These are phyloP conservation scores for Trisateles emortualis DNA, from an alignment of 2,888 invertebrate genomes.

Conservation along the genomic window DNA sequence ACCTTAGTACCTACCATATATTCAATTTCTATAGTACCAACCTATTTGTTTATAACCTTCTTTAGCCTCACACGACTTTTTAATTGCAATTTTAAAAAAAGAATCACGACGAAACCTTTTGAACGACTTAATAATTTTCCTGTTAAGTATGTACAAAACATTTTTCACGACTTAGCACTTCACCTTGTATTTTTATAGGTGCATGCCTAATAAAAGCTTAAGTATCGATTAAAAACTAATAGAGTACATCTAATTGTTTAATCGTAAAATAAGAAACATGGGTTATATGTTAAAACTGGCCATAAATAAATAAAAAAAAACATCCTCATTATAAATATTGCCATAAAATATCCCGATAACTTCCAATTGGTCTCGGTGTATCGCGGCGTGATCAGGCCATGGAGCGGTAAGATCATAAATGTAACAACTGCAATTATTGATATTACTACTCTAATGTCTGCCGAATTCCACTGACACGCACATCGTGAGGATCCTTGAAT, in stretches of 20 bases:
- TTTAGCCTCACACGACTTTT: no score
- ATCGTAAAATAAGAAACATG: constrained; percentile 25
- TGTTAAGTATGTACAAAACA: no score
- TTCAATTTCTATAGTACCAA: no score
- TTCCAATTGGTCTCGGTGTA: constrained; percentile 22
- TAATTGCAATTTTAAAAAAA: no score
- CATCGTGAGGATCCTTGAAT: constrained; percentile 64
- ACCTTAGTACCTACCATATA: no score
- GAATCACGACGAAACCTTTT: background rate
- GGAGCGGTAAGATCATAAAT: constrained; percentile 32
- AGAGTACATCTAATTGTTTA: constrained; percentile 20
- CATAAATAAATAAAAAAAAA: constrained; percentile 7
- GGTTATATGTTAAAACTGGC: background rate
- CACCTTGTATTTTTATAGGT: constrained; percentile 37
- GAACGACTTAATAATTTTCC: background rate
- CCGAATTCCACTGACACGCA: constrained; percentile 68
- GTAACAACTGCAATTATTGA: constrained; percentile 41
- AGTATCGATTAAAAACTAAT: constrained; percentile 21
- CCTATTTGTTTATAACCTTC: no score
- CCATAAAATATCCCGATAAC: constrained; percentile 37
- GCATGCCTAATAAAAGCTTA: constrained; percentile 29
- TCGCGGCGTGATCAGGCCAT: constrained; percentile 37
- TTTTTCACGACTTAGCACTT: constrained; percentile 36
- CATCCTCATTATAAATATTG: constrained; percentile 22
- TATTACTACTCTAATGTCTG: constrained; percentile 51